A percentile compares a stretch with the other conserved stretches of the same genome.
Conservation (phyloP, 2,888 invertebrate species). For the Tetramorium bicarinatum region DNA sequence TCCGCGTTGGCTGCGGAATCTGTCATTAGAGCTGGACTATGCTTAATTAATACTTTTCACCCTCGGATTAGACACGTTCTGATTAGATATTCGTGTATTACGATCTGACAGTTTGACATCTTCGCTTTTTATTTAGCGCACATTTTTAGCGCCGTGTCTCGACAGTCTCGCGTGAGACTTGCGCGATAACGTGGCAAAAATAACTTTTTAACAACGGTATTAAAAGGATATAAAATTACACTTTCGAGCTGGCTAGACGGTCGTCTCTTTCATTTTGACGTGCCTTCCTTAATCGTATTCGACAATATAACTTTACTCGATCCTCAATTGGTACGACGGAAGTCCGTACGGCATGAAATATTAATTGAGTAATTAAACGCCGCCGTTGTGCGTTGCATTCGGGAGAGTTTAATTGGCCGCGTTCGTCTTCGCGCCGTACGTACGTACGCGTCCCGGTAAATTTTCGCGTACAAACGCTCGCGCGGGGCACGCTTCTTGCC, state of each 20-base stretch:
- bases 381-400: background rate
- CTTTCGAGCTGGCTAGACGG: background rate
- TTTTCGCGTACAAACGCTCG: slow-evolving; percentile 26
- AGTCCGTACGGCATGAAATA: slow-evolving; percentile 28
- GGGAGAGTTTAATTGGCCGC: slow-evolving; percentile 37
- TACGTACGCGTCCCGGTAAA: slow-evolving; percentile 6
- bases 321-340: background rate
- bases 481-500: slow-evolving; percentile 66
- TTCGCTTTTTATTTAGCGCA: background rate
- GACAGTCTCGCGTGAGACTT: background rate
- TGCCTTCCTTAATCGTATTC: background rate
- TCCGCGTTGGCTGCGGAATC: background rate
- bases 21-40: background rate
- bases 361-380: slow-evolving; percentile 39
- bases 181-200: background rate
- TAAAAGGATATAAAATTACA: background rate
- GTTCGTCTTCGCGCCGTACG: slow-evolving; percentile 11
- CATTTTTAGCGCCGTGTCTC: background rate
- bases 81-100: background rate
- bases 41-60: background rate
- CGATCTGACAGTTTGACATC: background rate
- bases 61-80: background rate
- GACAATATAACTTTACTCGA: background rate
- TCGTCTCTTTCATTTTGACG: background rate
- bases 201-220: background rate